These are phyloP conservation scores for Drosophila melanogaster DNA, from an alignment of 1,140 invertebrate species.

Conservation along the genomic window Release_6_plus_ISO1_MT NC_004354.4:2984001-2984500, in stretches of 20 bases:
- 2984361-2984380: constrained; percentile 54
- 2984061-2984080: constrained; percentile 76
- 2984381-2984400: constrained; percentile 67
- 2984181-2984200: constrained; percentile 25
- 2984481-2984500: neutral
- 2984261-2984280: constrained; percentile 62
- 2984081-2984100: constrained; percentile 46
- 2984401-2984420: constrained; percentile 77
- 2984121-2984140: too few relatives aligned
- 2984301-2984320: constrained; percentile 70
- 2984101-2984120: constrained; percentile 50
- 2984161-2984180: constrained; percentile 35
- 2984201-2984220: constrained; percentile 22
- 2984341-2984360: constrained; percentile 3
- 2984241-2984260: constrained; percentile 19
- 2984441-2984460: constrained; percentile 13
- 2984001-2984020: constrained; percentile 36
- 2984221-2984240: neutral
- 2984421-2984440: constrained; percentile 60
- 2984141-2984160: constrained; percentile 33
- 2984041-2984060: constrained; percentile 68
- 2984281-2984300: constrained; percentile 63
- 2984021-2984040: constrained; percentile 75
- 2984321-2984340: constrained; percentile 25
- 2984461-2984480: neutral